Evolutionary conservation across 2,888 invertebrate genomes (phyloP), one percentile per base, ranked within the genome.

Genomic region (Rhimphoctona megacephalus): DNA sequence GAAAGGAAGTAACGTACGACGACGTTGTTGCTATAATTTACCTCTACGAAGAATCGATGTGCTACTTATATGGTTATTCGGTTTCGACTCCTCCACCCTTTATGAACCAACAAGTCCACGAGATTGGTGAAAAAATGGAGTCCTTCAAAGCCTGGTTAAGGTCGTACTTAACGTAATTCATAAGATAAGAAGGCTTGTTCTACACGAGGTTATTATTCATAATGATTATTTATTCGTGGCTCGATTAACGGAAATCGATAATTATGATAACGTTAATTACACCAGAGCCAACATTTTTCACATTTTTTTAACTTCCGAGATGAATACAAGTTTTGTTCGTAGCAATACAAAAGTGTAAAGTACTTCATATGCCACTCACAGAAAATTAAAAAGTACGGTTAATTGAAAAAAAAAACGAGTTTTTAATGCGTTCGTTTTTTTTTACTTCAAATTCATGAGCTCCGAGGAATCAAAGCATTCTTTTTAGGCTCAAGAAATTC

Each of bases 401-500:
- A 17, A 9, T 39, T 36, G 9, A 39, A 36, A n/a, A 54, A 54
- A 54, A 54, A 30, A 61, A 61, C 6, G 17, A 61, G n/a, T 54
- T 54, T 30, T 73, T 4, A 5, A 36, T 36, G 9, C 2, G n/a
- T 67, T 22, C 0, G 14, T 17, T 19, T 43, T 69, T 33, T 30
- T 57, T 49, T 17, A 5, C 14, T 2, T n/a, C 0, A 39, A 22
- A 83, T 85, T 92, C 90, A 93, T 70, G 88, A 89, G 74, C 88
- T 88, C 22, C 93, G 92, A 49, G 96, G 93, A 88, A 95, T 95
- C 22, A 97, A 95, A 33, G 95, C 95, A 93, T 98, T 97, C 89
- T 96, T 94, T 88, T 96, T 95, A 0, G 99, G 99, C 93, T 98
- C 96, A 77, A 98, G 95, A 90, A 98, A 96, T 91, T 98, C 98